Evolutionary conservation across 2,797 vertebrate species (phyloP).

Genomic region (Carcharodon carcharias): DNA sequence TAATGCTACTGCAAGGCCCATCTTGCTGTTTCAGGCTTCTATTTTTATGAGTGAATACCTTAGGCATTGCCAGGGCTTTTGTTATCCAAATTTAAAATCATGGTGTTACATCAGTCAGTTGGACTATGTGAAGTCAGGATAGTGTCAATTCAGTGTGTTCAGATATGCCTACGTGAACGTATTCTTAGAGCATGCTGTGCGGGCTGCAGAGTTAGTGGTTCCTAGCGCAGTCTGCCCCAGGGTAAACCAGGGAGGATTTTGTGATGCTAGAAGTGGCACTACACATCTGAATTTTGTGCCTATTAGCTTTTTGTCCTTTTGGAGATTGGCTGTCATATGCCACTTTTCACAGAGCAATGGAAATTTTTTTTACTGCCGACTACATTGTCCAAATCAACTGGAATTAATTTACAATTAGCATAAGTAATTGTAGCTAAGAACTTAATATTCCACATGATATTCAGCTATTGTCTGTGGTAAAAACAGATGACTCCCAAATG

Average conservation of each 20-base stretch:
- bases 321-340: background rate
- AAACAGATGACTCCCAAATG: background rate
- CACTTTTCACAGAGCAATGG: background rate
- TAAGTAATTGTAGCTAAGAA: background rate
- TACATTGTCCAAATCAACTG: background rate
- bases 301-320: background rate
- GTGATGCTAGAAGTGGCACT: background rate
- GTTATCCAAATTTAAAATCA: background rate
- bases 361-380: background rate
- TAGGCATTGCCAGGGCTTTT: background rate
- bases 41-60: background rate
- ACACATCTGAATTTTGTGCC: background rate
- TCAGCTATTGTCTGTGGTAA: background rate
- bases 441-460: background rate
- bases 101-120: background rate
- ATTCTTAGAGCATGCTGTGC: background rate
- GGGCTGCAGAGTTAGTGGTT: background rate
- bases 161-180: background rate
- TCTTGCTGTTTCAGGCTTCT: background rate
- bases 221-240: background rate
- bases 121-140: background rate
- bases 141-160: background rate
- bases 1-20: background rate
- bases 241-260: background rate
- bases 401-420: slow-evolving; percentile 6